Evolutionary conservation across 2,888 invertebrate species (phyloP), one percentile per base, ranked within the genome.

Genomic region (Caenorhabditis uteleia): DNA sequence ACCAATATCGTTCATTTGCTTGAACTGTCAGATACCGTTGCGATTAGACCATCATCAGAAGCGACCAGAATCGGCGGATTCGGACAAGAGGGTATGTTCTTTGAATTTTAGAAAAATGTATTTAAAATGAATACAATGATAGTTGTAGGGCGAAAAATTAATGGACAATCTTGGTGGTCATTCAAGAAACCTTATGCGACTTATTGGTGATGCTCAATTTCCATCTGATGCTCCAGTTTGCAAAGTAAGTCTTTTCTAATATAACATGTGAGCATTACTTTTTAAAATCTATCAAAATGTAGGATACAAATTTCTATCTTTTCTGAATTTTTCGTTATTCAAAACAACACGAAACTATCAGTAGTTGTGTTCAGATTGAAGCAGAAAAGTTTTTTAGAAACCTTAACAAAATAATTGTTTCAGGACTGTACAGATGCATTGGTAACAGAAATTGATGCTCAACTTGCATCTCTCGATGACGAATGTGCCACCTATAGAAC

Each of bases 201-300:
- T 77, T 29, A 70, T 81, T 23, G 62, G 66, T 25, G 74, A 75
- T 31, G 72, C 79, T 1, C 57, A 61, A 36, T 53, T 64, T 23
- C 77, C 78, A 7, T 57, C 74, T 12, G 73, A 81, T 20, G 68
- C 78, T 38, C 80, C 81, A 7, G 66, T 81, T 36, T 81, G 81
- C 50, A 68, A 65, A 62, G 80, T 81, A 44, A 46, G 58, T 39
- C 10, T 14, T 3, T 38, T 45, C 34, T 29, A 55, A 42, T 29
- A 26, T 29, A 21, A 38, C 1, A 6, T 20, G n/a, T 25, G n/a
- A n/a, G n/a, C n/a, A n/a, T 34, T 12, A 29, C 12, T 33, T n/a
- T 26, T 21, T 21, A 26, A 21, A 18, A 18, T 21, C n/a, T n/a
- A n/a, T n/a, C n/a, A n/a, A n/a, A 16, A 16, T 16, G 12, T 18